A percentile compares a stretch with the other conserved stretches of the same genome.
Conservation (phyloP, 2,888 invertebrate species). For the Sarcophaga variegata region DNA sequence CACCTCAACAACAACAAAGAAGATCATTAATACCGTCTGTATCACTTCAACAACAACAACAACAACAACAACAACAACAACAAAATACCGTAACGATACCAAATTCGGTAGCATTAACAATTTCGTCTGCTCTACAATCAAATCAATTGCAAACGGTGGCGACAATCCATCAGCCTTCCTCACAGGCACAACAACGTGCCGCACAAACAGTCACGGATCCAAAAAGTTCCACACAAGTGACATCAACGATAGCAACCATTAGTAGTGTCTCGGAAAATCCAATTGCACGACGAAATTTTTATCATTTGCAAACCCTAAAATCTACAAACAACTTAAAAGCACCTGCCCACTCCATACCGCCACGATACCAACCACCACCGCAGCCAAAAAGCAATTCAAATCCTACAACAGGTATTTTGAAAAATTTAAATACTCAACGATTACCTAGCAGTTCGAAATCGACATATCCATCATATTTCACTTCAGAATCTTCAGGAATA, state of each 20-base stretch:
- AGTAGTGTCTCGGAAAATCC: constrained; percentile 39
- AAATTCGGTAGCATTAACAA: constrained; percentile 59
- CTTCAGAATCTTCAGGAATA: constrained; percentile 56
- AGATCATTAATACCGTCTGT: constrained; percentile 63
- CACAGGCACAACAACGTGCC: constrained; percentile 71
- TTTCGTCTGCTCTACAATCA: constrained; percentile 67
- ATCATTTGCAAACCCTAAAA: constrained; percentile 68
- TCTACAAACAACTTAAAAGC: constrained; percentile 74
- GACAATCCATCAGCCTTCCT: constrained; percentile 79
- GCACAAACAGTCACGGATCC: constrained; percentile 73
- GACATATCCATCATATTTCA: constrained; percentile 60
- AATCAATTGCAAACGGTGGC: constrained; percentile 80
- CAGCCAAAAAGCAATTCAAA: constrained; percentile 87
- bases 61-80: constrained; percentile 64
- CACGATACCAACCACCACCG: constrained; percentile 90
- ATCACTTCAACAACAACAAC: constrained; percentile 51
- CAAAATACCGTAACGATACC: constrained; percentile 68
- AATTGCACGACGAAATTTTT: constrained; percentile 53
- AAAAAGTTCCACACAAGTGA: constrained; percentile 39
- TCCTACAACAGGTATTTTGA: constrained; percentile 82
- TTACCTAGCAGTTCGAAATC: constrained; percentile 45
- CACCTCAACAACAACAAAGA: constrained; percentile 67
- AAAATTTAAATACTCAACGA: constrained; percentile 73
- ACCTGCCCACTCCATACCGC: constrained; percentile 84
- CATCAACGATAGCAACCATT: constrained; percentile 17